These are phyloP conservation scores for Asteroscopus sphinx DNA, from an alignment of 2,888 invertebrate species.

Conservation along the genomic window DNA sequence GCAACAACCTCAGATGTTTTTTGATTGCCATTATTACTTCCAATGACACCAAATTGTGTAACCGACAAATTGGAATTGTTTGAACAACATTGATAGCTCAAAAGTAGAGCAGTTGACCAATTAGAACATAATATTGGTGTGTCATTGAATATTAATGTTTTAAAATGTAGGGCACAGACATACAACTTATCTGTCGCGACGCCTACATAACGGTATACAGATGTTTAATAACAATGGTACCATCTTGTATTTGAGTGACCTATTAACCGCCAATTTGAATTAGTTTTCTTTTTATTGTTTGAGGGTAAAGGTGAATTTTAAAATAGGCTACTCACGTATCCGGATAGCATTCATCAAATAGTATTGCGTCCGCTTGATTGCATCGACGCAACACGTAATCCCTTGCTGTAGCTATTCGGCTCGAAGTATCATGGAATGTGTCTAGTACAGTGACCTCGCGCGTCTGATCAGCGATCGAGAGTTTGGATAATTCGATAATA, in stretches of 20 bases:
- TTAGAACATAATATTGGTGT: conserved; percentile 29
- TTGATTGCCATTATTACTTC: conserved; percentile 15
- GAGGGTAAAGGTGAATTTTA: conserved; percentile 11
- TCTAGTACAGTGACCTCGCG: conserved; percentile 84
- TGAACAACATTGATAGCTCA: conserved; percentile 3
- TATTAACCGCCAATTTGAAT: conserved; percentile 56
- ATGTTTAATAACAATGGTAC: conserved; percentile 63
- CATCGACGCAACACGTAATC: conserved; percentile 91
- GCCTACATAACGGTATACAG: conserved; percentile 41
- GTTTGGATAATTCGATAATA: conserved; percentile 87
- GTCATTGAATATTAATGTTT: conserved; percentile 38
- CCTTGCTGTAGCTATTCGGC: conserved; percentile 78
- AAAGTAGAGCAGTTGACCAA: conserved; percentile 34
- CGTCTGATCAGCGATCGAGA: conserved; percentile 85
- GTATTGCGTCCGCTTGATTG: conserved; percentile 90
- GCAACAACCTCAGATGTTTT: conserved; percentile 9
- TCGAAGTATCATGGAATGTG: conserved; percentile 80
- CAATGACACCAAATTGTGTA: conserved; percentile 34
- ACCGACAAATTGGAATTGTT: conserved; percentile 19
- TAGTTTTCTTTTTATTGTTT: conserved; percentile 4
- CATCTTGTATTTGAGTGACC: conserved; percentile 68
- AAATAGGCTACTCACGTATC: conserved; percentile 86
- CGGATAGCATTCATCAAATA: conserved; percentile 92
- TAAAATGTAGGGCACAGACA: conserved; percentile 37
- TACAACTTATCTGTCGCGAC: conserved; percentile 17